Base-by-base conservation (phyloP, 2,888 invertebrate species). In the Drosophila anomalata region DNA sequence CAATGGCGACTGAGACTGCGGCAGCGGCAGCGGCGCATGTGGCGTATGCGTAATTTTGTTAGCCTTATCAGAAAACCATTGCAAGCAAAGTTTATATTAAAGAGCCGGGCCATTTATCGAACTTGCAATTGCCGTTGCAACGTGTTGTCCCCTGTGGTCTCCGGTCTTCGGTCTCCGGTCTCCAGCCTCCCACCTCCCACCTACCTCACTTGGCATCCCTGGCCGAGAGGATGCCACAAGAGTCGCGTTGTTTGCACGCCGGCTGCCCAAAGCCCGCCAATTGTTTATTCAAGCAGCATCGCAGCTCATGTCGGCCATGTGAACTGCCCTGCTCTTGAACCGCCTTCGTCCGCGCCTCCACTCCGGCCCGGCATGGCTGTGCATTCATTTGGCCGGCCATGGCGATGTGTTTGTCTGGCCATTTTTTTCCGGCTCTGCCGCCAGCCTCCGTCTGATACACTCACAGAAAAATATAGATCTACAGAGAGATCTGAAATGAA, bases 251-350 rank as follows among this genome's bases (percentile, higher is more conserved):
- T 75, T 77, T 80, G 87, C 77, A 77, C 80, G 78, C 71, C 66
- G 73, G 26, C 79, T 74, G 74, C 50, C 73, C 73, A 69, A 65
- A 65, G 65, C 57, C 70, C 70, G 66, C 70, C 86, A 86, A 79
- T 73, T 79, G 88, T 81, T 88, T 88, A 80, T 87, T 77, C 78
- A 80, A 79, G 84, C 74, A 70, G 70, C 79, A 76, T 61, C 60
- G 55, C 41, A 53, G 24, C 66, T 51, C 78, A 61, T 66, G 65
- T 53, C 51, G 56, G 24, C 62, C 58, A 63, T 65, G 65, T 20
- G 41, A 44, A 11, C 44, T 44, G 11, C 44, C 44, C 22, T 61
- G 79, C 60, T 65, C 57, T 67, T 59, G 65, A 68, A 71, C 59
- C 51, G 61, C 33, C 50, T 26, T 31, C n/a, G 36, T 24, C 31